Conservation (phyloP, 1,140 invertebrate species). For the Hetaerina americana region DNA sequence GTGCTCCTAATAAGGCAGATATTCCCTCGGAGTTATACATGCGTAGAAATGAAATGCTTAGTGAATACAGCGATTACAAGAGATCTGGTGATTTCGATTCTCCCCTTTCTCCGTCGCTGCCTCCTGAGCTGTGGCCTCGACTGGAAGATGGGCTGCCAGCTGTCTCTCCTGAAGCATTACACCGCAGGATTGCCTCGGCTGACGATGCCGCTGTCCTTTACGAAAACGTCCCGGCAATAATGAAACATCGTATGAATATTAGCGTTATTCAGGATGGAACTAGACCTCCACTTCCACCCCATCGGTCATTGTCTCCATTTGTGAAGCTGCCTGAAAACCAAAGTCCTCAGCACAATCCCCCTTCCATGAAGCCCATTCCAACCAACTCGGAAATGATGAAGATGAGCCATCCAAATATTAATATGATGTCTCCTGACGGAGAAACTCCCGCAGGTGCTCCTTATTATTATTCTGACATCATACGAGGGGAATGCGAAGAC, state of each 20-base stretch:
- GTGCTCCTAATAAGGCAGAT: not conserved
- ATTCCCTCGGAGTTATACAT: not conserved
- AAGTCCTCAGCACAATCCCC: not conserved
- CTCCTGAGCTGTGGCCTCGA: not conserved
- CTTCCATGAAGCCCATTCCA: not conserved
- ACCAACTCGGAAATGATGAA: not conserved
- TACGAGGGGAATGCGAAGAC: slow-evolving; percentile 17
- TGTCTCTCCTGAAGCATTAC: not conserved
- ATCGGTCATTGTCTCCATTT: not conserved
- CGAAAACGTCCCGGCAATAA: not conserved
- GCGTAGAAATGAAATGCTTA: not conserved
- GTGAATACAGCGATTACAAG: not conserved
- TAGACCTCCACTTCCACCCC: not conserved
- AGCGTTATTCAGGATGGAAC: not conserved
- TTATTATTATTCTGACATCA: slow-evolving; percentile 77
- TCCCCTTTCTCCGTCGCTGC: not conserved
- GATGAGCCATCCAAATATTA: not conserved
- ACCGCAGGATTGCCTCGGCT: not conserved
- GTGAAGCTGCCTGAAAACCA: not conserved
- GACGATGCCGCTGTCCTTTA: not conserved
- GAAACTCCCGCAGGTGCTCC: slow-evolving; percentile 39
- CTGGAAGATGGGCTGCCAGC: not conserved
- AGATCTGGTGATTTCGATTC: not conserved
- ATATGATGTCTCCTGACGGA: not conserved
- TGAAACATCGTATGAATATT: not conserved